Evolutionary conservation across 2,113 vertebrate species (phyloP).

Genomic region (Numenius arquata): DNA sequence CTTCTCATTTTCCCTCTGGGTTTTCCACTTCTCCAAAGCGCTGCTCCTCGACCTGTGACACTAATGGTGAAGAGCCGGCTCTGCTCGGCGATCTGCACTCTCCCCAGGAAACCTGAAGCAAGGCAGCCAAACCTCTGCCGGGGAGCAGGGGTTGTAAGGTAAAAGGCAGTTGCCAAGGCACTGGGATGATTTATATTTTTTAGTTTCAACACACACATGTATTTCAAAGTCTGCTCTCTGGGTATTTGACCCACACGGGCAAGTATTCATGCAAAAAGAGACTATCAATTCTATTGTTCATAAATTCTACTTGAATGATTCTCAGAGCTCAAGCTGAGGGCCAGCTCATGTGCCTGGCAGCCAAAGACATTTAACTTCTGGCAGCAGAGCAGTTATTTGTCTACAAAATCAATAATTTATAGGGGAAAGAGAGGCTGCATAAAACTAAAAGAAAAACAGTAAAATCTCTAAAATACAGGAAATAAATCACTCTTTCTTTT

Average conservation of each 20-base stretch:
- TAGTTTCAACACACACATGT: background rate
- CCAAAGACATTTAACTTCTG: slow-evolving; percentile 43
- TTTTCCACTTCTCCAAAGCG: background rate
- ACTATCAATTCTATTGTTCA: background rate
- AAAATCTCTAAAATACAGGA: background rate
- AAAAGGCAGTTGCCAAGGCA: background rate
- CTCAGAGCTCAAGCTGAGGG: slow-evolving; percentile 25
- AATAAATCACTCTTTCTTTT: background rate
- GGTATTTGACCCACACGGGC: background rate
- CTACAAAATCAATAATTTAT: slow-evolving; percentile 55
- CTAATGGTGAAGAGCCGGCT: background rate
- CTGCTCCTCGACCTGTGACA: background rate
- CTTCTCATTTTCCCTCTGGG: background rate
- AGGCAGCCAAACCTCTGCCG: background rate
- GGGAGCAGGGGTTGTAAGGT: background rate
- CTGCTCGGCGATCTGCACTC: accelerated
- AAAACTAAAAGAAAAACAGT: background rate
- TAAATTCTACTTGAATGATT: slow-evolving; percentile 31
- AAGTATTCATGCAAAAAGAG: slow-evolving; percentile 8
- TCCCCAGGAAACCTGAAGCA: background rate
- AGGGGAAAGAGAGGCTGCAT: background rate
- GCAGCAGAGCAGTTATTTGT: slow-evolving; percentile 5
- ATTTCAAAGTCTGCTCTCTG: slow-evolving; percentile 21
- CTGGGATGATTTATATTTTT: background rate
- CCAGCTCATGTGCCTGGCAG: background rate